Base-by-base conservation (phyloP, 2,113 vertebrate species). In the Anseranas semipalmata region DNA sequence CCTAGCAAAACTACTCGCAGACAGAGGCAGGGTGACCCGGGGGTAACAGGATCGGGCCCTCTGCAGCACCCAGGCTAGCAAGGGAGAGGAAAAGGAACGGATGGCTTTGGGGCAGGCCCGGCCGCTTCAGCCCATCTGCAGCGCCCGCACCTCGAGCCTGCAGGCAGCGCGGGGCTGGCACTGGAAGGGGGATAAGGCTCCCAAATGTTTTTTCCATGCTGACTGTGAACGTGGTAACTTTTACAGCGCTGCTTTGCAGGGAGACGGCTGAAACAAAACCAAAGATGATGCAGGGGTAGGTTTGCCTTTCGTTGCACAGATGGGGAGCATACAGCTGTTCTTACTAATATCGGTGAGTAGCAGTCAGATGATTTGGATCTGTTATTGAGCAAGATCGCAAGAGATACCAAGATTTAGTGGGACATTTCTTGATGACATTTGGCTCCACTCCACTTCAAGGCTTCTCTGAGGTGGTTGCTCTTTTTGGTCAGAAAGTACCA, bases 91-190 rank as follows among this genome's bases (percentile, higher is more conserved):
- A 22, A 21, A 0, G 6, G 50, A 15, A 71, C 71, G 11, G 22
- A 17, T 15, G 10, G 60, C 32, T 84, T 48, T 0, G 1, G 18
- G 60, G 37, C 48, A 74, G 37, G 70, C 20, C 12, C 0, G 3
- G 10, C 32, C 1, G 6, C 48, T 25, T 46, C 46, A 86, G 17
- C 14, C 25, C 59, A 32, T 24, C 80, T 10, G 37, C 2, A 1
- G 45, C 0, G 0, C 33, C 70, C 22, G 24, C 0, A 1, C 22
- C 21, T 7, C 0, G 3, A 55, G 22, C 14, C 14, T 18, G 27
- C 7, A 11, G 1, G 0, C 27, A 22, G 33, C 6, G 1, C 43
- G 52, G 20, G 10, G 50, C 35, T 37, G 41, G 30, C 52, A 20
- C 7, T 20, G 4, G 33, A 56, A 56, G 21, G 24, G 10, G 78